A percentile compares a stretch with the other conserved stretches of the same genome.
These are phyloP conservation scores for Myopa tessellatipennis DNA, from an alignment of 2,888 invertebrate genomes.

Conservation along the genomic window DNA sequence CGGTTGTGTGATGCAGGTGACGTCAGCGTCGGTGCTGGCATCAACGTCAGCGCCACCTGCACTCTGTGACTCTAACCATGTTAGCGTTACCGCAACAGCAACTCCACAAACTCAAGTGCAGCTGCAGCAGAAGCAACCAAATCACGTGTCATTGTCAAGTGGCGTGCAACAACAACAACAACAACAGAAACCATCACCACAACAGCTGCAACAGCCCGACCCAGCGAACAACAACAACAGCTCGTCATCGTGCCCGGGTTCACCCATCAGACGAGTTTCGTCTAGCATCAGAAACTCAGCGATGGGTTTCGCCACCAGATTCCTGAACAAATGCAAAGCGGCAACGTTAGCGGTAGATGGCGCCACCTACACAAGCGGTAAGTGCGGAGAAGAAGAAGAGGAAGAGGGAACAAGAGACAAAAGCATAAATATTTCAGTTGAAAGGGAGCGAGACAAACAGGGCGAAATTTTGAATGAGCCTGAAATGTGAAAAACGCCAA, in stretches of 20 bases:
- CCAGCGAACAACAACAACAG: conserved; percentile 39
- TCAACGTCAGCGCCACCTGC: conserved; percentile 33
- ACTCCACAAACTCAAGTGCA: conserved; percentile 46
- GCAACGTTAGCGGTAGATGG: conserved; percentile 89
- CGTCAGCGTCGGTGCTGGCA: conserved; percentile 31
- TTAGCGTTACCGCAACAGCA: conserved; percentile 11
- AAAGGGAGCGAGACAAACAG: background rate
- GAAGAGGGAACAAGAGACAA: no score
- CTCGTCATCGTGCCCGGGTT: conserved; percentile 62
- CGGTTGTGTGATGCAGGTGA: conserved; percentile 58
- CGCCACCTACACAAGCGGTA: conserved; percentile 88
- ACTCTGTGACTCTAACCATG: background rate
- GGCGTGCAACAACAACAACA: conserved; percentile 43
- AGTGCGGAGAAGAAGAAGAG: conserved; percentile 47
- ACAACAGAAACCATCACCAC: conserved; percentile 22
- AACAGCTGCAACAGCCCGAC: conserved; percentile 24
- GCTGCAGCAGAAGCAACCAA: conserved; percentile 37
- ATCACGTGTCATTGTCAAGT: conserved; percentile 17
- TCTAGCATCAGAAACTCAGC: conserved; percentile 64
- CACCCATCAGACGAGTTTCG: conserved; percentile 65
- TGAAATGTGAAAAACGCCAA: background rate
- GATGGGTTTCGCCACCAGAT: conserved; percentile 68
- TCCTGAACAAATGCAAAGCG: conserved; percentile 86
- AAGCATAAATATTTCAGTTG: background rate
- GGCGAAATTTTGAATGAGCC: background rate